These are phyloP conservation scores for Leuciscus waleckii DNA, from an alignment of 2,797 vertebrate genomes.

Conservation along the genomic window DNA sequence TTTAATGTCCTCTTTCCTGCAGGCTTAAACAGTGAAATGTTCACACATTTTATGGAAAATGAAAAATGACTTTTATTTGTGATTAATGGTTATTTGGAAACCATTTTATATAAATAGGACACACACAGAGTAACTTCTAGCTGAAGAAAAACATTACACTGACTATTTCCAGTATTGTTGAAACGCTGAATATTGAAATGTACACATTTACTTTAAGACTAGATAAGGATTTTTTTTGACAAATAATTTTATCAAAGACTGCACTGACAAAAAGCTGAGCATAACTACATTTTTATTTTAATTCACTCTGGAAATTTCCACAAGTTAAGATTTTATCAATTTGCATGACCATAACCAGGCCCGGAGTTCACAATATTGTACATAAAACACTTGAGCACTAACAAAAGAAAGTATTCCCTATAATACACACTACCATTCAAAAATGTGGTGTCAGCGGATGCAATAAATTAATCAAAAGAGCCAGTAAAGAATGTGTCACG, in stretches of 20 bases:
- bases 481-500: too few species aligned
- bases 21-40: background rate
- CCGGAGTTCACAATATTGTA: too few species aligned
- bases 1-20: background rate
- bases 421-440: too few species aligned
- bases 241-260: too few species aligned
- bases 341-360: background rate
- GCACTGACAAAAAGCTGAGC: background rate
- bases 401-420: too few species aligned
- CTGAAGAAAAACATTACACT: background rate
- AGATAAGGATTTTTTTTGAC: too few species aligned
- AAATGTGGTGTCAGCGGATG: too few species aligned
- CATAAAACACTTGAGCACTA: too few species aligned
- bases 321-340: background rate
- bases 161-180: background rate
- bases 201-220: too few species aligned
- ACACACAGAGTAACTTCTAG: background rate
- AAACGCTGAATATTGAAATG: background rate
- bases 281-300: background rate
- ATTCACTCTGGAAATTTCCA: too few species aligned
- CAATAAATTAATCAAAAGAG: background rate
- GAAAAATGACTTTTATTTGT: background rate
- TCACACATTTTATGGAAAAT: background rate
- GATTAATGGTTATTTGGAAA: background rate
- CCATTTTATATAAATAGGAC: background rate